Conservation (phyloP, 2,888 invertebrate genomes). For the Cylindroiulus punctatus region DNA sequence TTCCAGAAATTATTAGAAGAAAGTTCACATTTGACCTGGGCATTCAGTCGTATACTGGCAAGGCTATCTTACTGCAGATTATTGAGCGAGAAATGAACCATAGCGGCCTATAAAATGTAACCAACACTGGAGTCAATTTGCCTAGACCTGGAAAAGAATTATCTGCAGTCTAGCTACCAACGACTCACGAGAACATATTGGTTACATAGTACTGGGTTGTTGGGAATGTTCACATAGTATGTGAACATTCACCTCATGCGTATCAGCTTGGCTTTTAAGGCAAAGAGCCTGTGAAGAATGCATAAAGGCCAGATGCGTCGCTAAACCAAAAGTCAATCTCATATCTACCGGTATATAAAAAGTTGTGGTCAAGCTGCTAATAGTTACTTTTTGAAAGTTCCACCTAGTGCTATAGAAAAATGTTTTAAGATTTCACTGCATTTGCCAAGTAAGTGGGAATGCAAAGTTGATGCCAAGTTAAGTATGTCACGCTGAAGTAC, state of each 20-base stretch:
- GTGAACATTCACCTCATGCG: not conserved
- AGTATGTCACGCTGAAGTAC: not conserved
- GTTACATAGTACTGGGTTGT: no score
- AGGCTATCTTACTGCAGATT: not conserved
- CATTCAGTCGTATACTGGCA: constrained; percentile 24
- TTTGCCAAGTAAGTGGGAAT: not conserved
- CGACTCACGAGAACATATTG: no score
- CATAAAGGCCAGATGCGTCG: not conserved
- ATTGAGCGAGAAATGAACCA: not conserved
- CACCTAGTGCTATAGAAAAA: no score
- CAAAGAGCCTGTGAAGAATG: not conserved
- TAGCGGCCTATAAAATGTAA: no score
- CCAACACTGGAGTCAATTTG: no score
- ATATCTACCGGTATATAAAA: not conserved
- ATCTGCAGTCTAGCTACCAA: no score
- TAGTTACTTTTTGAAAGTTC: no score
- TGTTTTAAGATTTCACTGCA: not conserved
- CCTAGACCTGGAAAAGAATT: no score
- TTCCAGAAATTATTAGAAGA: not conserved
- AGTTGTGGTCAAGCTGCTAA: not conserved
- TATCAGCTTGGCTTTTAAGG: not conserved
- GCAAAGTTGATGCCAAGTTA: not conserved
- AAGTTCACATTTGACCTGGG: not conserved
- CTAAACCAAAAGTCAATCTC: not conserved
- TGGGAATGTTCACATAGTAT: not conserved